Evolutionary conservation across 2,888 invertebrate genomes (phyloP), one percentile per base, ranked within the genome.

Genomic region (Anoplius nigerrimus): DNA sequence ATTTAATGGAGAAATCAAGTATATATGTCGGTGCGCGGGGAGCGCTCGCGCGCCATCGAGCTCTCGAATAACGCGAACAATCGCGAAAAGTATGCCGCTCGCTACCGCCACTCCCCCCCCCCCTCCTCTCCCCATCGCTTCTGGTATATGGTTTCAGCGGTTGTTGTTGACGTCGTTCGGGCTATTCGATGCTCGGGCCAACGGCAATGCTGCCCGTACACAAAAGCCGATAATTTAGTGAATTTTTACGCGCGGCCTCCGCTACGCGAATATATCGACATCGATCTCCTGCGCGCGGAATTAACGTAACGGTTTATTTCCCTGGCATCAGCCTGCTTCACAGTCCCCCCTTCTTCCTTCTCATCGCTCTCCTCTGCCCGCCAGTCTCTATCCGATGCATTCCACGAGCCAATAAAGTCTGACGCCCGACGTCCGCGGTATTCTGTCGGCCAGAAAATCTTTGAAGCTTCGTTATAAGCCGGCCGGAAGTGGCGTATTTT

Each of bases 1-100:
- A 71, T 78, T 75, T 75, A 75, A 78, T 73, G 73, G 72, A 69
- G 69, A 73, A 77, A 77, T 75, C 71, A 73, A 68, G 72, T 75
- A 78, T 62, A 59, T 62, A 70, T 48, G 53, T 62, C 48, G 45
- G 24, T 22, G n/a, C n/a, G n/a, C n/a, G n/a, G n/a, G 6, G 57
- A 43, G 55, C 24, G 51, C 68, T 69, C 69, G n/a, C 56, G 63
- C 60, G 75, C 68, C 71, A 55, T 54, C 54, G 34, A 20, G 61
- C 61, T 63, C 59, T 55, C 51, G 60, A 59, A 46, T 62, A 21
- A 63, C 48, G 48, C 66, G 74, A 71, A 74, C 75, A 72, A 78
- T 72, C 66, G 63, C 51, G 69, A 51, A 71, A 78, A 75, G 74
- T 71, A 66, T 73, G 58, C 67, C 62, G 68, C 65, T 62, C 70